Evolutionary conservation across 2,888 invertebrate genomes (phyloP), one percentile per base, ranked within the genome.

Genomic region (Ophraella communa): DNA sequence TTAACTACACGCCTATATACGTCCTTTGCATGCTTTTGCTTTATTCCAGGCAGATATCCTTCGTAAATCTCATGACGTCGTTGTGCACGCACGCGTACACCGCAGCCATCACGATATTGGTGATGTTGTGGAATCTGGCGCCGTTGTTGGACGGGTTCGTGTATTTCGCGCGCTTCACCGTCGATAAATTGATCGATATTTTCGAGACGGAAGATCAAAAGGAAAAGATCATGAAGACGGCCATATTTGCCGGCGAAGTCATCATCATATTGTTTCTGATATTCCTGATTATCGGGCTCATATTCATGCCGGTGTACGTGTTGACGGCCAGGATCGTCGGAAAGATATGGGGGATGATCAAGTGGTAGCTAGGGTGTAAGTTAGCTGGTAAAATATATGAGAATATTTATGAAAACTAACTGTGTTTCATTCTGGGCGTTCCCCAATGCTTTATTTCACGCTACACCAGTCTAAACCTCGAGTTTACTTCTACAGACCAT

Each of bases 161-260:
- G 4, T 78, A 75, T 57, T 73, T 80, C 17, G 60, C 76, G 5
- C 69, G 81, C 52, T 82, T 81, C 63, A 52, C 79, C 1, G 59
- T 82, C 61, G 82, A 82, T 65, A 81, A 79, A 69, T 54, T 76
- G 18, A 78, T 82, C 17, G 81, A 81, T 47, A 81, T 81, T 63
- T 71, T 78, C 18, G 73, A 79, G 68, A 76, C 79, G 0, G 53
- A 69, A 8, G 74, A 74, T 58, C 70, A 62, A 7, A 73, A 70
- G 24, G 79, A 80, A 42, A 75, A 76, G 60, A 62, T 74, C 4
- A 66, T 78, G n/a, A 81, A 81, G 71, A 62, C 68, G 3, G 65
- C 74, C 1, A 45, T 80, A 10, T 79, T 82, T 62, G 23, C 76
- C 8, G 77, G 75, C 0, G 78, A 82, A 73, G 65, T 81, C 33